phyloP scores from a whole-genome alignment of 2,113 vertebrate species.

The Brachionichthys hirsutus region DNA sequence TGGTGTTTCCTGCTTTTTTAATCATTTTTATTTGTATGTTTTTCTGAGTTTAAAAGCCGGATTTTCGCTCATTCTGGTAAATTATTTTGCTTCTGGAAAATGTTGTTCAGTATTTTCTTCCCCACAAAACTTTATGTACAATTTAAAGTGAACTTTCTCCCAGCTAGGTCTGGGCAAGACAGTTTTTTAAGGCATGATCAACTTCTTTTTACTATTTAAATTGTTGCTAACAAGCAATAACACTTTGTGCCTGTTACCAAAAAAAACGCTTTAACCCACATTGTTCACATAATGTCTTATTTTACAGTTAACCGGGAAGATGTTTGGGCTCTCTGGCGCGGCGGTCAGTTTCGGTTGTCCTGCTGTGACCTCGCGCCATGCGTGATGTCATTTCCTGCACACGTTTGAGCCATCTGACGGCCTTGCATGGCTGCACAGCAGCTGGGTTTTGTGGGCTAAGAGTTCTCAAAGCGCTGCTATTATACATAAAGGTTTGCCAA shows the following conservation, averaged over 20 bases:
- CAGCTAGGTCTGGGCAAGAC: too few relatives aligned
- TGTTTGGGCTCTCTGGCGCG: slow-evolving; percentile 30
- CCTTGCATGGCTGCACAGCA: slow-evolving; percentile 3
- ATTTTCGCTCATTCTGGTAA: too few relatives aligned
- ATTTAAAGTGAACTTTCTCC: too few relatives aligned
- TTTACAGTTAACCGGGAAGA: slow-evolving; percentile 1
- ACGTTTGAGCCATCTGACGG: slow-evolving; percentile 9
- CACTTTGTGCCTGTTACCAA: not conserved
- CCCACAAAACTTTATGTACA: too few relatives aligned
- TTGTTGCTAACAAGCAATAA: too few relatives aligned
- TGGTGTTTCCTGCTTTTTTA: too few relatives aligned
- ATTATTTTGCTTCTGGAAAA: too few relatives aligned
- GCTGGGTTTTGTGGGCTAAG: not conserved
- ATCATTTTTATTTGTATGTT: too few relatives aligned
- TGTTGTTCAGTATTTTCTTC: too few relatives aligned
- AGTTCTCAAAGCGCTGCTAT: not conserved
- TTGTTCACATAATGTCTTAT: slow-evolving; percentile 4
- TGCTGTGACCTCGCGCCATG: slow-evolving; percentile 20
- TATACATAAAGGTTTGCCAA: slow-evolving; percentile 18
- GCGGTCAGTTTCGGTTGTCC: slow-evolving; percentile 3
- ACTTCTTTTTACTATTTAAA: too few relatives aligned
- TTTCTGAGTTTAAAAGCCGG: too few relatives aligned
- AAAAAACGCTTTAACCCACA: slow-evolving; percentile 18
- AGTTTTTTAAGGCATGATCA: too few relatives aligned
- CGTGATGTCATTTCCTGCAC: slow-evolving; percentile 27